Base-by-base conservation (phyloP, 2,113 vertebrate genomes). In the Chamaetylas fuelleborni region DNA sequence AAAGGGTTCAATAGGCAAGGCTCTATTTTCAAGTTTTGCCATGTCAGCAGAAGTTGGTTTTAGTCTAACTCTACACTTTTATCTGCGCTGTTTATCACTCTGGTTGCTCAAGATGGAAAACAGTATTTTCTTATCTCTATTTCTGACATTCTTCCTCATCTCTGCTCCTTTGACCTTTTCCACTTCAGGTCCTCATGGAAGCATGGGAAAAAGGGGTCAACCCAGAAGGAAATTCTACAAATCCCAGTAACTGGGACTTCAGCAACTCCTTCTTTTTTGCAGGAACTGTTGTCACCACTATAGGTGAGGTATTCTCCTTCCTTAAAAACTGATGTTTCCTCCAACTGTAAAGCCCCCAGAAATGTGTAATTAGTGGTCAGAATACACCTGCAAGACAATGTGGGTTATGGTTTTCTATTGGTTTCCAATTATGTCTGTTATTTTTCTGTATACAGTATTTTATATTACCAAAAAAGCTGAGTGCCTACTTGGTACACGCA, bases 171-270 rank as follows among this genome's bases (percentile, higher is more conserved):
- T 89, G 54, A 83, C 60, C 36, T 95, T 62, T 92, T 95, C 81
- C 6, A 6, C 50, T 71, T 88, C 95, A 99, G 99, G 98, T 99
- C 92, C 99, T 99, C 90, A 97, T 99, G 97, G 98, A 99, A 90
- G 99, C 98, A 81, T 98, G 99, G 98, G 98, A 98, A 95, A 99
- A 98, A 65, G 99, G 99, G 4, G 98, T 99, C 81, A 99, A 98
- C 91, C 99, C 99, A n/a, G 98, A 98, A 61, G 98, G 98, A 80
- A 99, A 99, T 86, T 98, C 98, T 43, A 99, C 98, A 5, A 99
- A 98, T 97, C 98, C 98, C 86, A 99, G 98, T 96, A 99, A 99
- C 98, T 99, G 99, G 99, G 99, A 99, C 95, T 99, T 99, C 56
- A 98, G 98, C 95, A 99, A 98, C 97, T 99, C 99, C 51, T 99